Conservation (phyloP, 2,888 invertebrate genomes). For the Cephus sareptanus region DNA sequence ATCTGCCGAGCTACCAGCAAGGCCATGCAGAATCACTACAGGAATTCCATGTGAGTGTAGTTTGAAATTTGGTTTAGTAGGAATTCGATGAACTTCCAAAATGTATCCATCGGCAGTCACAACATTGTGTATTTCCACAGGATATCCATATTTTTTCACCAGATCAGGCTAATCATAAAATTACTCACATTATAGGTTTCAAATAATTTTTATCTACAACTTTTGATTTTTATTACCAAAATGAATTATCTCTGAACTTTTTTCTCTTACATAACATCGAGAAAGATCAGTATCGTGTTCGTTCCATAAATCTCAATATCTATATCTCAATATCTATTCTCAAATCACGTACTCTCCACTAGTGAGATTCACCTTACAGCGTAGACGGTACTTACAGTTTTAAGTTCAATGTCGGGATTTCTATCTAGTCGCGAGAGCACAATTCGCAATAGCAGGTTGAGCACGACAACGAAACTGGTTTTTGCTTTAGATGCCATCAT, state of each 20-base stretch:
- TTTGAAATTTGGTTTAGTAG: constrained; percentile 40
- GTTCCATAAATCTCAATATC: too few species aligned
- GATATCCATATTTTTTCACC: constrained; percentile 65
- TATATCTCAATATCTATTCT: too few species aligned
- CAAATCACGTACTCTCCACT: too few species aligned
- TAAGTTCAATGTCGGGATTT: constrained; percentile 15
- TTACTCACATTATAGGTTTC: background rate
- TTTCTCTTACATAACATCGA: too few species aligned
- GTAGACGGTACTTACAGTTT: constrained; percentile 10
- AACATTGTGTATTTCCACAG: constrained; percentile 64
- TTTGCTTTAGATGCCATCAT: too few species aligned
- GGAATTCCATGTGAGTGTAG: constrained; percentile 33
- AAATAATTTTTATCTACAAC: background rate
- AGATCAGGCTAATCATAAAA: constrained; percentile 51
- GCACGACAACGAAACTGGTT: too few species aligned
- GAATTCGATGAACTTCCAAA: constrained; percentile 67
- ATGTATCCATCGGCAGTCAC: constrained; percentile 67
- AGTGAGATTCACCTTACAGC: too few species aligned
- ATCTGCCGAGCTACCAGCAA: constrained; percentile 75
- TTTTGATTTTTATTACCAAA: background rate
- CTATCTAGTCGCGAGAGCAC: background rate
- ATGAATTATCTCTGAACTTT: background rate
- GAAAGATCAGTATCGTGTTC: too few species aligned
- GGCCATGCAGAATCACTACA: constrained; percentile 71
- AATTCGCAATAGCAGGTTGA: too few species aligned